These are phyloP conservation scores for Campylomormyrus numenius DNA, from an alignment of 2,113 vertebrate species.

Conservation along the genomic window DNA sequence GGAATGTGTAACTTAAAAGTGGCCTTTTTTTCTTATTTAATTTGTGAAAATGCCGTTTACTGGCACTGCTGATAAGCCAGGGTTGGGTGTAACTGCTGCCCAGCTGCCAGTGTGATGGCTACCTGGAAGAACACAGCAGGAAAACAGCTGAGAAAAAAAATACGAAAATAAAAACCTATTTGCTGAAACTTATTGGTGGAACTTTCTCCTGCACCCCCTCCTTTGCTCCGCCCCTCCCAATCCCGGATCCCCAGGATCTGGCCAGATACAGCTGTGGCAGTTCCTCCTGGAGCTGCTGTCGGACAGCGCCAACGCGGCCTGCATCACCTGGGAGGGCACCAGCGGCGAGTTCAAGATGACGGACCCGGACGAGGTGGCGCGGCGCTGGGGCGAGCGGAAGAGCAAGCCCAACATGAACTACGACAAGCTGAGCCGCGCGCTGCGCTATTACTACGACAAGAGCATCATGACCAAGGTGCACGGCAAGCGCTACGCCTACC, in stretches of 20 bases:
- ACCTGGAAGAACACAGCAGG: background rate
- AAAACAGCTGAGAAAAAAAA: background rate
- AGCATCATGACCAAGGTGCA: constrained; percentile 99
- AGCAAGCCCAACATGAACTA: constrained; percentile 99
- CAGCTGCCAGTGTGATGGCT: background rate
- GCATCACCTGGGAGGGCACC: constrained; percentile 98
- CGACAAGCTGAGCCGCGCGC: constrained; percentile 96
- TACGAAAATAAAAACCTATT: background rate
- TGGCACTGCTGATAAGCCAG: background rate
- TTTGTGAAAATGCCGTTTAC: background rate
- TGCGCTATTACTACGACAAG: constrained; percentile 98
- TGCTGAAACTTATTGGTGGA: background rate
- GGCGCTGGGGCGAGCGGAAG: constrained; percentile 95
- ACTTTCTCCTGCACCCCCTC: background rate
- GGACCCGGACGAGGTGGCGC: constrained; percentile 92
- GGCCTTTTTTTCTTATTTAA: background rate
- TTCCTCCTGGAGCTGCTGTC: constrained; percentile 95
- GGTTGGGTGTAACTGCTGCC: background rate
- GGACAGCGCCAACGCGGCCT: constrained; percentile 86
- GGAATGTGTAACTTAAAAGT: background rate
- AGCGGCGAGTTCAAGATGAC: constrained; percentile 99
- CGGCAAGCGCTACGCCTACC: constrained; percentile 97
- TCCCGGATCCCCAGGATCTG: constrained; percentile 68
- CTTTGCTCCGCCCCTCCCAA: background rate
- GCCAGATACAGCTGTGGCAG: constrained; percentile 98